Conservation (phyloP, 2,888 invertebrate species). For the Mechanitis messenoides region DNA sequence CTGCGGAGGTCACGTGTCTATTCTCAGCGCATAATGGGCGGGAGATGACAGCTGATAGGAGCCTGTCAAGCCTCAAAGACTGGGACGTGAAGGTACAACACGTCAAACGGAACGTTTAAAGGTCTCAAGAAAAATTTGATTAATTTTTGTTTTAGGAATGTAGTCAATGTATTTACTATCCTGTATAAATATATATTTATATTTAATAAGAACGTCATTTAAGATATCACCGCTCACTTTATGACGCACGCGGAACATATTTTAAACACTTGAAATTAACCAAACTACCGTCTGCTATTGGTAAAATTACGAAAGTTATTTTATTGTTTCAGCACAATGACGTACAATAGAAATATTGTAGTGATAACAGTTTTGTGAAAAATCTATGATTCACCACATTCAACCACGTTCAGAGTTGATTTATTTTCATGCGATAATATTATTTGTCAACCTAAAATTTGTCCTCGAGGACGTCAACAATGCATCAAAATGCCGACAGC, state of each 20-base stretch:
- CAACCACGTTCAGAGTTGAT: conserved; percentile 18
- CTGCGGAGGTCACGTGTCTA: conserved; percentile 58
- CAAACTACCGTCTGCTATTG: conserved; percentile 12
- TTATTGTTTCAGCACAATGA: conserved; percentile 12
- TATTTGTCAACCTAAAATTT: conserved; percentile 37
- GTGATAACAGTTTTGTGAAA: conserved; percentile 22
- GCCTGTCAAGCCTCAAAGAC: conserved; percentile 27
- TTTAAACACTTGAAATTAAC: conserved; percentile 12
- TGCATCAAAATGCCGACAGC: conserved; percentile 52
- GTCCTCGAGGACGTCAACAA: conserved; percentile 47
- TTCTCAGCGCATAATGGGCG: conserved; percentile 55
- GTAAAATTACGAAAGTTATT: conserved; percentile 6
- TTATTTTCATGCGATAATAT: conserved; percentile 26
- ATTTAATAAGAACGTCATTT: conserved; percentile 3
- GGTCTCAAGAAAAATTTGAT: conserved; percentile 7
- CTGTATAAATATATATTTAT: neutral
- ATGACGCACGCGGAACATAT: conserved; percentile 21
- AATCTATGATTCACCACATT: conserved; percentile 24
- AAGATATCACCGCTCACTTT: conserved; percentile 8
- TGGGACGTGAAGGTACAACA: conserved; percentile 11
- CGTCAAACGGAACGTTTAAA: conserved; percentile 11
- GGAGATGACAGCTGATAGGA: conserved; percentile 65
- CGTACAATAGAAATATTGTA: conserved; percentile 22
- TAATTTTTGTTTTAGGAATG: conserved; percentile 7
- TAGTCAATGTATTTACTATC: neutral